These are phyloP conservation scores for Leptinotarsa juncta DNA, from an alignment of 2,888 invertebrate genomes.

Conservation along the genomic window DNA sequence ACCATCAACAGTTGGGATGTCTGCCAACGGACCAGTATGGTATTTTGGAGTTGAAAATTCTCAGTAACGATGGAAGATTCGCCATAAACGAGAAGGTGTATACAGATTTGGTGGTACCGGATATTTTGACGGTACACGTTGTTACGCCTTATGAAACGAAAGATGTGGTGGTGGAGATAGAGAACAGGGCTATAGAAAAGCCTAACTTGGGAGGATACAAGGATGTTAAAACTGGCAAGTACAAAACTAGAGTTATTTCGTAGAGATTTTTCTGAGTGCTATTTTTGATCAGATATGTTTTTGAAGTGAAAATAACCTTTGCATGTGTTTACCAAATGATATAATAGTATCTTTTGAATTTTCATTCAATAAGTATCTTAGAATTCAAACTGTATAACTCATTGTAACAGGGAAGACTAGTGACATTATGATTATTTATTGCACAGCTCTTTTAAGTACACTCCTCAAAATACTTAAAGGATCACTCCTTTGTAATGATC, in stretches of 20 bases:
- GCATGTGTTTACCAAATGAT: too few relatives aligned
- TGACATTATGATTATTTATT: too few relatives aligned
- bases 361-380: too few relatives aligned
- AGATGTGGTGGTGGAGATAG: conserved; percentile 71
- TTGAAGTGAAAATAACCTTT: background rate
- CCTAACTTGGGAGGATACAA: conserved; percentile 86
- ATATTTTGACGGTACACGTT: conserved; percentile 70
- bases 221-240: conserved; percentile 72
- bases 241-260: background rate
- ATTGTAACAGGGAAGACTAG: too few relatives aligned
- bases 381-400: too few relatives aligned
- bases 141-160: conserved; percentile 65
- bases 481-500: too few relatives aligned
- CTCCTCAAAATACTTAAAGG: too few relatives aligned
- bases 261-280: too few relatives aligned
- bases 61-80: conserved; percentile 52
- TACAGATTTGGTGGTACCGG: conserved; percentile 64
- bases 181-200: conserved; percentile 73
- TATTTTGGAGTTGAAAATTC: conserved; percentile 53
- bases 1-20: conserved; percentile 48
- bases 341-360: too few relatives aligned
- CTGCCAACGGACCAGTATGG: conserved; percentile 55
- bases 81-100: conserved; percentile 59
- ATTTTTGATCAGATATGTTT: too few relatives aligned
- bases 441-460: too few relatives aligned